Percentiles rank a stretch among this genome's conserved stretches.
Evolutionary conservation across 2,113 vertebrate species (phyloP).

Genomic region (Rafetus swinhoei): DNA sequence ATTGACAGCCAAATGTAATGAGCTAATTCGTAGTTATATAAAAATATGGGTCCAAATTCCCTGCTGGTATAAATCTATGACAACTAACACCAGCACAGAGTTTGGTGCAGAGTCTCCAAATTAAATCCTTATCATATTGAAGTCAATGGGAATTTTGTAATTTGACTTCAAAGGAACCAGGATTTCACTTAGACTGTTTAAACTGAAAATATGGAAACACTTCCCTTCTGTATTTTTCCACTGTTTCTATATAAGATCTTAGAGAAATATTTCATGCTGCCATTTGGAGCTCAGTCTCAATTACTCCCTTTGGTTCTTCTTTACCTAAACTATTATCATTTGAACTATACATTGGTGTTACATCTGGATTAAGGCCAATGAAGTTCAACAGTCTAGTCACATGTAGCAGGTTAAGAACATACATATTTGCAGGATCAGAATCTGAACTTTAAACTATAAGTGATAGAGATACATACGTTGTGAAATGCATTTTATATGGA

Average conservation of each 20-base stretch:
- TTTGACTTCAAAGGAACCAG: neutral
- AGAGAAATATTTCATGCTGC: neutral
- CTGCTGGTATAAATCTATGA: neutral
- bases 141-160: neutral
- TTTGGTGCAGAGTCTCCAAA: neutral
- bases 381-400: neutral
- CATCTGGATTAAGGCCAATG: neutral
- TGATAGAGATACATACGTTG: neutral
- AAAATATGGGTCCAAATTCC: fast-evolving
- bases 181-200: neutral
- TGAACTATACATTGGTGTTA: neutral
- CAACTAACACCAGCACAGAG: neutral
- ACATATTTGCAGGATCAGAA: neutral
- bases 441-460: neutral
- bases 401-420: neutral
- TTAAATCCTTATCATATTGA: neutral
- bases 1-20: neutral
- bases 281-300: too few species aligned
- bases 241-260: neutral
- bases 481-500: neutral
- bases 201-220: neutral
- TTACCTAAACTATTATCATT: neutral
- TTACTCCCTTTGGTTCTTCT: neutral
- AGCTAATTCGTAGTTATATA: neutral
- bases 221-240: neutral